Base-by-base conservation (phyloP, 2,888 invertebrate species). In the Dusona sp. region DNA sequence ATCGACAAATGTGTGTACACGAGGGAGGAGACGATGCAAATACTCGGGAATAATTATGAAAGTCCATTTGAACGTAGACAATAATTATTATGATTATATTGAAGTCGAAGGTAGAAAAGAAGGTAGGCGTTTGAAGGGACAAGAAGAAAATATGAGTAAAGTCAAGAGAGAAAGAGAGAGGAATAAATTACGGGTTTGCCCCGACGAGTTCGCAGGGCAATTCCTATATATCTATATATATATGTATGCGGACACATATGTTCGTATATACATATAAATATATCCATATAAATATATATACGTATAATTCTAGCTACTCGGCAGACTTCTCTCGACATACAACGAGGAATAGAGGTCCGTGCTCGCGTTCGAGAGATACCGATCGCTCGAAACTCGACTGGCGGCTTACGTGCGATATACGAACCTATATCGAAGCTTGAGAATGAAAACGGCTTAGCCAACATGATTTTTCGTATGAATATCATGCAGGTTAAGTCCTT, bases 21-120 rank as follows among this genome's bases (percentile, higher is more conserved):
- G 57, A 73, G 72, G 48, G 33, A 45, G 57, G 77, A 79, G 79
- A 81, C 80, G 83, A 29, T 75, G 68, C 36, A 74, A 75, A 68
- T 36, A 80, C 67, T 68, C 83, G 54, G 51, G 81, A 92, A 93
- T 92, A 92, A 93, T 93, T 93, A 93, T 93, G 91, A 90, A 92
- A 90, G 90, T 90, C 91, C 91, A 92, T 92, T 92, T 89, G 91
- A 88, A 91, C 91, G 92, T 91, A 92, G 92, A 93, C 92, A 93
- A 92, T 93, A 93, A 93, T 93, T 93, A 93, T 92, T 93, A 93
- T 93, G 92, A 93, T 93, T 93, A 93, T 91, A 92, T 92, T 91
- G 91, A 90, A 93, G 90, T 91, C 88, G 92, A 92, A 90, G 90
- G 92, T 91, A 65, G 64, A 48, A 80, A 64, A 73, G 65, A 16